Evolutionary conservation across 2,113 vertebrate species (phyloP).

Genomic region (Cygnus buccinator): DNA sequence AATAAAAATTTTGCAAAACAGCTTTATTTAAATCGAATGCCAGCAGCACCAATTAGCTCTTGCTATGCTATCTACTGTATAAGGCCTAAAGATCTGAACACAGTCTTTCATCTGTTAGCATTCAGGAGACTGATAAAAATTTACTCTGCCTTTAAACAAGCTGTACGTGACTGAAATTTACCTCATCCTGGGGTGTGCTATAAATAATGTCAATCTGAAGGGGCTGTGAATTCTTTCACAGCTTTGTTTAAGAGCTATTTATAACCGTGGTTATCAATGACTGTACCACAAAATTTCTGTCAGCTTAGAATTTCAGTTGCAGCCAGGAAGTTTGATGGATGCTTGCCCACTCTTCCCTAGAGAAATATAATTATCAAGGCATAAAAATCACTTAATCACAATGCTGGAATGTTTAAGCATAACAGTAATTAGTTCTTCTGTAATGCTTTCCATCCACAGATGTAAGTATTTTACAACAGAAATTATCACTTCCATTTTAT

Average conservation of each 20-base stretch:
- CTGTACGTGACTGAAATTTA: slow-evolving; percentile 75
- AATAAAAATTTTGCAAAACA: slow-evolving; percentile 62
- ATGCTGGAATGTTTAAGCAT: slow-evolving; percentile 25
- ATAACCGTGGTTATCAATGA: slow-evolving; percentile 78
- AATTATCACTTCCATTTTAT: slow-evolving; percentile 32
- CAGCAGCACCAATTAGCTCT: slow-evolving; percentile 71
- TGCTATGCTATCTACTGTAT: slow-evolving; percentile 53
- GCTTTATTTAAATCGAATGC: slow-evolving; percentile 36
- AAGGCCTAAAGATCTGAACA: slow-evolving; percentile 67
- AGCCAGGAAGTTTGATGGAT: slow-evolving; percentile 72
- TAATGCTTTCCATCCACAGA: slow-evolving; percentile 32
- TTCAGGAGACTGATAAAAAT: slow-evolving; percentile 79
- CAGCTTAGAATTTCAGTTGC: slow-evolving; percentile 67
- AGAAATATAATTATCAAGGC: slow-evolving; percentile 49
- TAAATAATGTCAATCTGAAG: slow-evolving; percentile 75
- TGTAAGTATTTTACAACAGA: slow-evolving; percentile 34
- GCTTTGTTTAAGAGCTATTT: slow-evolving; percentile 77
- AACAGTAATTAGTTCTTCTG: slow-evolving; percentile 37
- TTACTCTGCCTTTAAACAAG: slow-evolving; percentile 72
- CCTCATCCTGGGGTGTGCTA: slow-evolving; percentile 70
- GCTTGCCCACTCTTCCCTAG: slow-evolving; percentile 18
- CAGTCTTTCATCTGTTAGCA: slow-evolving; percentile 71
- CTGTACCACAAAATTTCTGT: slow-evolving; percentile 60
- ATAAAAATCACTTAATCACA: slow-evolving; percentile 32
- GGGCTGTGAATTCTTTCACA: slow-evolving; percentile 77